A percentile compares a stretch with the other conserved stretches of the same genome.
phyloP scores from a whole-genome alignment of 2,888 invertebrate genomes.

The Sepiola atlantica region DNA sequence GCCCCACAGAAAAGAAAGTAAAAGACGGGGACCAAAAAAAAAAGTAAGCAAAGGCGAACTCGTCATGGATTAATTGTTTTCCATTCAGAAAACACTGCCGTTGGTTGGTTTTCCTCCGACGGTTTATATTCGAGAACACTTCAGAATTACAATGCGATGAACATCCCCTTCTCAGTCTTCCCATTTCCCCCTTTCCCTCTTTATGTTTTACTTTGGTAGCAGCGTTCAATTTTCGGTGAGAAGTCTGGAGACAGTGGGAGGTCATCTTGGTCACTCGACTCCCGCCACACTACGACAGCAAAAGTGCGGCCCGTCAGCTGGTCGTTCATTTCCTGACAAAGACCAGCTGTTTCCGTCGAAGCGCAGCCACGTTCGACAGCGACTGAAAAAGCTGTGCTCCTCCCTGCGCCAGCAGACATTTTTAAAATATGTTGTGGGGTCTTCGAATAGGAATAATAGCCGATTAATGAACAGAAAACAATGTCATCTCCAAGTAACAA shows the following conservation, averaged over 20 bases:
- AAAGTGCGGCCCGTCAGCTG: background rate
- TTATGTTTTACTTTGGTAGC: background rate
- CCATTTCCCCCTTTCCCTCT: background rate
- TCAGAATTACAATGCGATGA: background rate
- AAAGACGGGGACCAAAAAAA: background rate
- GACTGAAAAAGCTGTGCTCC: background rate
- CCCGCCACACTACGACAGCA: background rate
- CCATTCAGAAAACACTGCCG: background rate
- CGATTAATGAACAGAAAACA: background rate
- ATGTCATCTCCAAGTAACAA: background rate
- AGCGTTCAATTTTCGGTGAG: background rate
- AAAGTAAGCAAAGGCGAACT: background rate
- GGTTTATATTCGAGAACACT: background rate
- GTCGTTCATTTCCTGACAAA: conserved; percentile 32
- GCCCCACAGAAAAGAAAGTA: background rate
- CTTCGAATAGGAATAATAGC: background rate
- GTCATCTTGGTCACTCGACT: background rate
- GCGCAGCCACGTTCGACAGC: background rate
- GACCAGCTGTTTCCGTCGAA: conserved; percentile 32
- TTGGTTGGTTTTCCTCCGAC: background rate
- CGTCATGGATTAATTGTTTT: background rate
- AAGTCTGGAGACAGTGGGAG: background rate
- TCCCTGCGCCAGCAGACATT: background rate
- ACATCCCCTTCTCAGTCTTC: too few species aligned
- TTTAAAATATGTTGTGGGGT: background rate